A percentile compares a stretch with the other conserved stretches of the same genome.
These are phyloP conservation scores for Rhyacichthys aspro DNA, from an alignment of 2,797 vertebrate genomes.

Conservation along the genomic window DNA sequence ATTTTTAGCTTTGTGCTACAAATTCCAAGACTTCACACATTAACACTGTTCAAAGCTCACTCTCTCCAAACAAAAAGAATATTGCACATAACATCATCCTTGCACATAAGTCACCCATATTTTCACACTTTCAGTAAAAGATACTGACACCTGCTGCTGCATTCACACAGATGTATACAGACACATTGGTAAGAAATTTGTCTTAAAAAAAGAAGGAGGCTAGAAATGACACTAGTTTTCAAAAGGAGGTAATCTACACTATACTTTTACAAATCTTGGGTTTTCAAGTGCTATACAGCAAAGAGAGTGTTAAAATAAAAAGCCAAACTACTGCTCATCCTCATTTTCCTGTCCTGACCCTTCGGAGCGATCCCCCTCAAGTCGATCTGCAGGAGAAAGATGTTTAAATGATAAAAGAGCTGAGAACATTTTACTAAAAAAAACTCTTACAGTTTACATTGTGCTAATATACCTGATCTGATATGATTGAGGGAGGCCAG, in stretches of 20 bases:
- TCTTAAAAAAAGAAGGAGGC: slow-evolving; percentile 81
- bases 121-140: slow-evolving; percentile 50
- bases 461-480: slow-evolving; percentile 66
- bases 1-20: slow-evolving; percentile 85
- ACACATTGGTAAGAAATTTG: slow-evolving; percentile 87
- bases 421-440: too few relatives aligned
- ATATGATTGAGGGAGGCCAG: slow-evolving; percentile 93
- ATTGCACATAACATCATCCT: slow-evolving; percentile 91
- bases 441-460: neutral
- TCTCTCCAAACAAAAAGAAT: slow-evolving; percentile 86
- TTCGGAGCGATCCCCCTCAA: slow-evolving; percentile 94
- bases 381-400: slow-evolving; percentile 79
- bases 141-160: slow-evolving; percentile 53
- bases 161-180: slow-evolving; percentile 77
- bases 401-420: neutral
- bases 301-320: slow-evolving; percentile 64
- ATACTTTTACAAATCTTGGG: slow-evolving; percentile 89
- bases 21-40: slow-evolving; percentile 85
- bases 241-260: slow-evolving; percentile 93
- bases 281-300: slow-evolving; percentile 83
- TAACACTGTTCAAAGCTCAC: slow-evolving; percentile 88
- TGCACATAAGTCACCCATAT: slow-evolving; percentile 82
- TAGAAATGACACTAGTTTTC: slow-evolving; percentile 92
- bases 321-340: slow-evolving; percentile 85
- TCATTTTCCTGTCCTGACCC: slow-evolving; percentile 95